Conservation (phyloP, 2,113 vertebrate species). For the Coreoperca whiteheadi region DNA sequence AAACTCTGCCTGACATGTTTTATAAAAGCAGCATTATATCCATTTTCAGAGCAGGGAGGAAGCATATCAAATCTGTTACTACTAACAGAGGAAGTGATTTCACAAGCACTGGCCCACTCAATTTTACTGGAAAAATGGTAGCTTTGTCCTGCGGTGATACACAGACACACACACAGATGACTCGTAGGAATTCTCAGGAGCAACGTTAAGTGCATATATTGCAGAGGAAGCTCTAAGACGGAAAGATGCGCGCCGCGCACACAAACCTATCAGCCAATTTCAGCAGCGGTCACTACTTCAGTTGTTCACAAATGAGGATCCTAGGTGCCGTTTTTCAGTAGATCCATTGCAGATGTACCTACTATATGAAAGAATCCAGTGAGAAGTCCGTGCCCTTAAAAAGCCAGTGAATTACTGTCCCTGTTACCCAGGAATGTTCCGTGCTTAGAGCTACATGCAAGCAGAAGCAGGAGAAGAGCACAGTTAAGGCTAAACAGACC, state of each 20-base stretch:
- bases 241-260: constrained; percentile 3
- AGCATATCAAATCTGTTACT: constrained; percentile 56
- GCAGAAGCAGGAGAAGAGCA: constrained; percentile 52
- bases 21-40: constrained; percentile 70
- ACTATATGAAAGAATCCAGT: constrained; percentile 53
- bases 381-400: constrained; percentile 53
- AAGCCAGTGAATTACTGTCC: constrained; percentile 63
- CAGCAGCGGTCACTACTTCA: constrained; percentile 30
- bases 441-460: constrained; percentile 59
- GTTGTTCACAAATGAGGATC: constrained; percentile 40
- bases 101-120: constrained; percentile 44
- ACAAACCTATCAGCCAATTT: constrained; percentile 45
- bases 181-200: constrained; percentile 30
- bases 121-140: constrained; percentile 46
- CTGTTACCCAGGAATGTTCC: constrained; percentile 68
- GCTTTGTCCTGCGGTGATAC: constrained; percentile 50
- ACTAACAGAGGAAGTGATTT: constrained; percentile 69
- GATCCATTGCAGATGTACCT: constrained; percentile 69
- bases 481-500: constrained; percentile 64
- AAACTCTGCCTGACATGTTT: constrained; percentile 72
- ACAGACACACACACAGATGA: constrained; percentile 24
- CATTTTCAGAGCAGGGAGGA: constrained; percentile 54
- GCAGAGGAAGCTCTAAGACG: constrained; percentile 9
- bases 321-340: constrained; percentile 45
- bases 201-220: constrained; percentile 10